Conservation (phyloP, 1,140 invertebrate species). For the Anoplolepis gracilipes region DNA sequence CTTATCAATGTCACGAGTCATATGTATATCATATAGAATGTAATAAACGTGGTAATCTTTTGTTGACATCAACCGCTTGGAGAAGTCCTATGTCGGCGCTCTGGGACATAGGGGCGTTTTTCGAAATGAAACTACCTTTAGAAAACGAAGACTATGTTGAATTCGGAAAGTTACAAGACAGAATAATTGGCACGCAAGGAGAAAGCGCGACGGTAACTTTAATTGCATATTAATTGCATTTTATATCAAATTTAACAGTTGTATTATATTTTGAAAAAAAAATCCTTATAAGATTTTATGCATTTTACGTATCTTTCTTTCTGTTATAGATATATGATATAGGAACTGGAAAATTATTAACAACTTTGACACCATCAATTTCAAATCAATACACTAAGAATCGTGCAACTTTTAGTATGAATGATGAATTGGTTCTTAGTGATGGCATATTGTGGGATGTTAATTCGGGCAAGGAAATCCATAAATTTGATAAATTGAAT, state of each 20-base stretch:
- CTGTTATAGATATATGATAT: slow-evolving; percentile 95
- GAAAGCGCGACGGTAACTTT: slow-evolving; percentile 91
- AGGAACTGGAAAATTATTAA: slow-evolving; percentile 91
- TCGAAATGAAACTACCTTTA: slow-evolving; percentile 91
- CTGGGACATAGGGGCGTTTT: slow-evolving; percentile 92
- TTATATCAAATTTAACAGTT: neutral
- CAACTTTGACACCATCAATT: slow-evolving; percentile 91
- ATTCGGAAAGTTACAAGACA: slow-evolving; percentile 96
- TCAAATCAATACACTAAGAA: slow-evolving; percentile 98
- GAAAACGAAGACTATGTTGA: slow-evolving; percentile 96
- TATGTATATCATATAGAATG: slow-evolving; percentile 93
- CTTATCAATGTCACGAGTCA: slow-evolving; percentile 93
- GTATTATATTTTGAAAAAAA: slow-evolving; percentile 3
- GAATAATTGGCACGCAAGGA: slow-evolving; percentile 93
- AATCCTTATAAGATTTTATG: neutral
- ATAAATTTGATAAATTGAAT: slow-evolving; percentile 99
- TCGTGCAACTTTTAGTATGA: slow-evolving; percentile 96
- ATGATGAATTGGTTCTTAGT: slow-evolving; percentile 95
- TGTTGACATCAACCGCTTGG: slow-evolving; percentile 95
- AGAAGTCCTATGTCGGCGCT: slow-evolving; percentile 93
- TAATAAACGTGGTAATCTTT: slow-evolving; percentile 90
- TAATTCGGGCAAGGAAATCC: slow-evolving; percentile 93
- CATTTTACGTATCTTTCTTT: slow-evolving; percentile 27
- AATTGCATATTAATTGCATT: slow-evolving; percentile 12
- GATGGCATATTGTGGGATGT: slow-evolving; percentile 99